These are phyloP conservation scores for Gymnodraco acuticeps DNA, from an alignment of 2,797 vertebrate species.

Conservation along the genomic window DNA sequence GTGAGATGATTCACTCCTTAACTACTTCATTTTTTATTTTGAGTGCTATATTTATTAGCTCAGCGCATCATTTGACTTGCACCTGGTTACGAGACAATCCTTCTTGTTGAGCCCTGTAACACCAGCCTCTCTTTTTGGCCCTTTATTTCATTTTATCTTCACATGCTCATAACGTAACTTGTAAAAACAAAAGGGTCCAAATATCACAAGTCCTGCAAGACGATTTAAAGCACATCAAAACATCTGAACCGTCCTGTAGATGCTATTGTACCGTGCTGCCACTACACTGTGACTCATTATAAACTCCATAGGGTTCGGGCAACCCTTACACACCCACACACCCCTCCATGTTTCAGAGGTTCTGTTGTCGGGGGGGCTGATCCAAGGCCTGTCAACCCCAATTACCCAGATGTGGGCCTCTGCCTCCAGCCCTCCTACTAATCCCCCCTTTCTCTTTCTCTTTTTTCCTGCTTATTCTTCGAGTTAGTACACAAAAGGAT, in stretches of 20 bases:
- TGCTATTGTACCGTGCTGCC: not conserved
- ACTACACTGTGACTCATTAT: slow-evolving; percentile 16
- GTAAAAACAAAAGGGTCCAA: not conserved
- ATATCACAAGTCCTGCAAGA: not conserved
- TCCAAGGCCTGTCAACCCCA: slow-evolving; percentile 74
- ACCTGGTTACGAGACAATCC: no score
- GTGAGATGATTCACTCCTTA: no score
- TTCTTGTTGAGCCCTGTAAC: no score
- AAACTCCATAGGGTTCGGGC: not conserved
- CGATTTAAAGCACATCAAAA: not conserved
- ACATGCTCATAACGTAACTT: not conserved
- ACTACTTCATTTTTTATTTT: no score
- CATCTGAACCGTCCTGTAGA: not conserved
- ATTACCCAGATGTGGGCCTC: slow-evolving; percentile 76
- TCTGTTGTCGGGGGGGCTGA: slow-evolving; percentile 69
- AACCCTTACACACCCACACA: not conserved
- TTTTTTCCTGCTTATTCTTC: slow-evolving; percentile 40
- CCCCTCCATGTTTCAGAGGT: slow-evolving; percentile 45
- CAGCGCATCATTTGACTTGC: no score
- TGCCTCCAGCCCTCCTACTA: slow-evolving; percentile 59
- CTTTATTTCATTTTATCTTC: not conserved
- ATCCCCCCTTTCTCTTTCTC: slow-evolving; percentile 67
- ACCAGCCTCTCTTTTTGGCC: not conserved
- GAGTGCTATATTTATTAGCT: no score
- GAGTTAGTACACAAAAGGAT: slow-evolving; percentile 40